These are phyloP conservation scores for Drosophila tsacasi DNA, from an alignment of 1,140 invertebrate genomes.

Conservation along the genomic window DNA sequence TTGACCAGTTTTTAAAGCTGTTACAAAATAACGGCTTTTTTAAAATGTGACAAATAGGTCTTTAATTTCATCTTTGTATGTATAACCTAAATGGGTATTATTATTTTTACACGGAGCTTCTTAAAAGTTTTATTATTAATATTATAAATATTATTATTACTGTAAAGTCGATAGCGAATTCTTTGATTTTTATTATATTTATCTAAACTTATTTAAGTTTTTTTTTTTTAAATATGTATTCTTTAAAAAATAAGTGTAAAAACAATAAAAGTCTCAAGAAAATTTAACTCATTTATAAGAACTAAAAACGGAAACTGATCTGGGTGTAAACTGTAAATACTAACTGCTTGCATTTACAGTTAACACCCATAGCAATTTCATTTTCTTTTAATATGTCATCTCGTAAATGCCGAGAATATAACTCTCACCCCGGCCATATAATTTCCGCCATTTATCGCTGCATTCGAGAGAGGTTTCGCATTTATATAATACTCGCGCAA, in stretches of 20 bases:
- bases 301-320: background rate
- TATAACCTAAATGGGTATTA: no score
- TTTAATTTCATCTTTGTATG: no score
- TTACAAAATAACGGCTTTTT: background rate
- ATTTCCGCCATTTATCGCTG: slow-evolving; percentile 58
- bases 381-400: slow-evolving; percentile 26
- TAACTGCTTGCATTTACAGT: slow-evolving; percentile 1
- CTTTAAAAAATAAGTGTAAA: background rate
- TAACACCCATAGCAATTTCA: slow-evolving; percentile 29
- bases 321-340: slow-evolving; percentile 3
- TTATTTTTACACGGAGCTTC: no score
- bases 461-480: slow-evolving; percentile 37
- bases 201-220: no score
- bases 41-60: background rate
- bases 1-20: background rate
- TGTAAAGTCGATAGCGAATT: no score
- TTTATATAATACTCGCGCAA: slow-evolving; percentile 74
- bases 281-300: background rate
- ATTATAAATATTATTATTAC: no score
- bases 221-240: no score
- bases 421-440: slow-evolving; percentile 46
- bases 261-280: background rate
- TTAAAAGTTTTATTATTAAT: no score
- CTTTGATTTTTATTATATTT: no score
- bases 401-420: slow-evolving; percentile 24